Base-by-base conservation (phyloP, 2,888 invertebrate species). In the Prosopocoilus inquinatus region DNA sequence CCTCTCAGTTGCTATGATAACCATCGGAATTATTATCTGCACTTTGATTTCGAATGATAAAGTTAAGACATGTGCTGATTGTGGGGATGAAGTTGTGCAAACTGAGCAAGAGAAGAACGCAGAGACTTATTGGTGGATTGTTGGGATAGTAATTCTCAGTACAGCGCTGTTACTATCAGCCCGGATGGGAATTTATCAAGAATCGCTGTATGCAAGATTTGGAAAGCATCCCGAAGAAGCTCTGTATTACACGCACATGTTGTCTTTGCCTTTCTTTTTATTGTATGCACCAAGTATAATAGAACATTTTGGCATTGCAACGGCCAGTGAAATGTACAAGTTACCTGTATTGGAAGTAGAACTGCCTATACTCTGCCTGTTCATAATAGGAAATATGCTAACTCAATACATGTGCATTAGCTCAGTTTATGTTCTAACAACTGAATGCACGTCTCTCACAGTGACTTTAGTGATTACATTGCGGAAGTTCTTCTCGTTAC, bases 391-490 rank as follows among this genome's bases (percentile, higher is more conserved):
- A 20, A 96, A 96, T 75, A 87, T 92, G 4, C 65, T 93, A 2
- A 94, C 96, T 1, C 96, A 97, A 84, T 97, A 86, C 71, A 72
- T 96, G 58, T 99, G 98, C 75, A 97, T 98, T 59, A 90, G 93
- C 73, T 91, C 94, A 7, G 98, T 99, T 1, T 99, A 96, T 71
- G 86, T 91, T 32, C 79, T 98, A 70, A 97, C 96, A 1, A 91
- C 97, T 0, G 95, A 96, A 76, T 96, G 95, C 72, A 85, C 93
- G 0, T 96, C 97, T 0, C 77, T 99, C 43, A 94, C 95, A 0
- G 96, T 99, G 1, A 98, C 97, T 0, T 80, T 99, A 64, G 94
- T 99, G 0, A 90, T 99, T 32, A 99, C 99, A 0, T 78, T 98
- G 51, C 82, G 99, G 47, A 99, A 99, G 78, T 99, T 99, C 73